Base-by-base conservation (phyloP, 2,797 vertebrate species). In the Spinus olivaceus region DNA sequence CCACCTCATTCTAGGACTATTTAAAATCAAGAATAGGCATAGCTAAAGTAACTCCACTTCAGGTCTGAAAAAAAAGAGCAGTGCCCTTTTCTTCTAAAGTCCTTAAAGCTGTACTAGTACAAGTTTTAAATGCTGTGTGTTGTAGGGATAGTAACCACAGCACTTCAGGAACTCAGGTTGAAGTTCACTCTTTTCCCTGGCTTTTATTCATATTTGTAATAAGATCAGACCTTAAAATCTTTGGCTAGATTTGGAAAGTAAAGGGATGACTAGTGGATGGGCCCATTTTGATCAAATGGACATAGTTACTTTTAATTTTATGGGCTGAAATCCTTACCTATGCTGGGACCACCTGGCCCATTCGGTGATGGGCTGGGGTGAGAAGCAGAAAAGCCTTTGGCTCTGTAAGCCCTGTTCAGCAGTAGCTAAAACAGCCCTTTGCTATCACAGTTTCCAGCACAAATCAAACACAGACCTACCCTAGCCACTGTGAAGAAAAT, bases 321-420 rank as follows among this genome's bases (percentile, higher is more conserved):
- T n/a, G 21, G 18, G 27, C 22, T 79, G 39, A 86, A 72, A 46
- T 78, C 12, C 11, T 76, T 60, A 39, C 2, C 7, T 49, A 3
- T 25, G 9, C 22, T 51, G 32, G 33, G n/a, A 27, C 18, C 19
- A 25, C 6, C 20, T 21, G 47, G 33, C 30, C 17, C 37, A 7
- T 33, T 28, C 0, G 0, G 42, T 72, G 17, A 27, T 41, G 37
- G 10, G 12, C 19, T 20, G 14, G 42, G 13, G 16, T 35, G 22
- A 61, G 49, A 39, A n/a, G 20, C 18, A 44, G 56, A n/a, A 79
- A 44, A 73, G 47, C 28, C 28, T 12, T 81, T 8, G 32, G 17
- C 8, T 28, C 16, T 25, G 6, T 8, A 25, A 56, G 35, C 12
- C 5, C 35, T 67, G 53, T 47, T 77, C 30, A 56, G 42, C 53